A percentile compares a stretch with the other conserved stretches of the same genome.
Evolutionary conservation across 2,888 invertebrate genomes (phyloP).

Genomic region (Brachypalpus laphriformis): DNA sequence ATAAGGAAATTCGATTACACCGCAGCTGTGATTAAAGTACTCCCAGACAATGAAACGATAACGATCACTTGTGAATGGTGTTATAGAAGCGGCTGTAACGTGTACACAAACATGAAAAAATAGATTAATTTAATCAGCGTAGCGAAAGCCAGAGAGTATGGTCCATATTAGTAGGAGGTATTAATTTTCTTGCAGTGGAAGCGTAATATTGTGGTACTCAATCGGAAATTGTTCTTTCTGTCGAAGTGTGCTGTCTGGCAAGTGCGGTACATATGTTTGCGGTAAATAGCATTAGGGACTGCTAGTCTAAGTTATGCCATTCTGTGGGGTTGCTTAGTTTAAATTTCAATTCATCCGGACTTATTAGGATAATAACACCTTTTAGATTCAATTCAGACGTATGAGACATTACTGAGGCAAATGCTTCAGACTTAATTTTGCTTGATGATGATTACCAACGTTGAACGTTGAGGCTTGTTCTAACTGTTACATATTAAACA

Average conservation of each 20-base stretch:
- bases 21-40: conserved; percentile 10
- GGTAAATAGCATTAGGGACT: neutral
- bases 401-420: neutral
- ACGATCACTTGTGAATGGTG: neutral
- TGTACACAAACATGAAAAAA: conserved; percentile 3
- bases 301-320: neutral
- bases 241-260: neutral
- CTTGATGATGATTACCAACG: too few relatives aligned
- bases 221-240: conserved; percentile 1
- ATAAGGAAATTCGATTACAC: conserved; percentile 30
- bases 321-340: too few relatives aligned
- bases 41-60: neutral
- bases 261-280: neutral
- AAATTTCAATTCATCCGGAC: neutral
- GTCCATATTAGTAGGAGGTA: neutral
- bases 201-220: neutral
- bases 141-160: neutral
- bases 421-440: too few relatives aligned
- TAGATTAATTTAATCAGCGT: neutral
- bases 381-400: neutral
- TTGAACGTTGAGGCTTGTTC: too few relatives aligned
- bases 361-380: neutral
- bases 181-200: neutral
- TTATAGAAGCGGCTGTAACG: conserved; percentile 11
- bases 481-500: too few relatives aligned